Conservation (phyloP, 2,888 invertebrate genomes). For the Andrena flavipes region DNA sequence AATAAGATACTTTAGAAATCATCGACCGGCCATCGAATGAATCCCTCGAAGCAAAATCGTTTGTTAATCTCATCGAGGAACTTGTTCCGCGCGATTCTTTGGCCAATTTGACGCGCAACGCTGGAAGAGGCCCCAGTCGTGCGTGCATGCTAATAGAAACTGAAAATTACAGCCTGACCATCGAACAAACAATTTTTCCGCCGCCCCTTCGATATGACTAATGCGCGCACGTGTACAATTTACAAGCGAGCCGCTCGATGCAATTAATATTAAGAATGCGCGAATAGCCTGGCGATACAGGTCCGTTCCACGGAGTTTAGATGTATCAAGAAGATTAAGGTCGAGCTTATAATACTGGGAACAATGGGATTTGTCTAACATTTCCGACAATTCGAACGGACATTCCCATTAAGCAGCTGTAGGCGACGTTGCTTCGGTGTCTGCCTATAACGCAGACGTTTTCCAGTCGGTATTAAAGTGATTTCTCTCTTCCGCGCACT, state of each 20-base stretch:
- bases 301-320: conserved; percentile 1
- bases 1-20: no score
- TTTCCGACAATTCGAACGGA: neutral
- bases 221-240: conserved; percentile 24
- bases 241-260: neutral
- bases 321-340: conserved; percentile 13
- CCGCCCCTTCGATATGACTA: conserved; percentile 1
- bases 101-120: neutral
- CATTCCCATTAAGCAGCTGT: neutral
- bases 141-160: neutral
- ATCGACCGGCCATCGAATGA: no score
- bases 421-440: neutral
- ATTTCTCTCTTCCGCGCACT: no score
- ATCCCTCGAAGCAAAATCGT: neutral
- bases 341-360: conserved; percentile 7
- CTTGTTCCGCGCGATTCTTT: neutral
- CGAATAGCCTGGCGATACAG: neutral
- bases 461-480: no score
- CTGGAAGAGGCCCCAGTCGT: no score
- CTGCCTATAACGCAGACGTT: no score
- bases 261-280: conserved; percentile 21
- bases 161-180: conserved; percentile 1
- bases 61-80: neutral
- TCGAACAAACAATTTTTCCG: neutral
- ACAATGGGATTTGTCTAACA: conserved; percentile 34